Base-by-base conservation (phyloP, 2,113 vertebrate species). In the Toxotes jaculatrix region DNA sequence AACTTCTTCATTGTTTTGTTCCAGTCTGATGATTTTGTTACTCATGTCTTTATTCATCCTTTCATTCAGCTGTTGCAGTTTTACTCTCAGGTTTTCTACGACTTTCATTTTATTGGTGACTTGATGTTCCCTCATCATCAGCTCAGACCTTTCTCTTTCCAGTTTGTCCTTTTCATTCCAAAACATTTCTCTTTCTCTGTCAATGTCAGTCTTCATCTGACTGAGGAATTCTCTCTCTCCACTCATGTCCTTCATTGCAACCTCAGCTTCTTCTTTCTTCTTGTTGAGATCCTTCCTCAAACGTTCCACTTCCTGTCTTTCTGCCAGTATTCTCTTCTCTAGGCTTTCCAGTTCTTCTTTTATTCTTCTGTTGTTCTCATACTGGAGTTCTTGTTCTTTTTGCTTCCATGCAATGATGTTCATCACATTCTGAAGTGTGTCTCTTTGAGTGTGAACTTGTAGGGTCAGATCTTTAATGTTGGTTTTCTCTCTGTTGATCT, bases 221-320 rank as follows among this genome's bases (percentile, higher is more conserved):
- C 36, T 65, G 21, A 90, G 32, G 10, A 76, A 32, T 56, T 38
- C 38, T 76, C 49, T 82, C 2, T 89, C 82, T 47, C 8, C 47
- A 21, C 4, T 36, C 14, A 87, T 51, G n/a, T 4, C 71, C 0
- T 68, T 67, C 45, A 64, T 72, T 2, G 59, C 12, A 11, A 31
- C 43, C 40, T 82, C 53, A 2, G 65, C 3, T 11, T 86, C 79
- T 60, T 88, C 31, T 51, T 60, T 76, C 23, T 60, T 43, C 8
- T 56, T 21, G 11, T 64, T 76, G 11, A 87, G 12, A 32, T 72
- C 3, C 1, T 45, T 74, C 49, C 21, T 87, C 5, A 74, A 17
- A 12, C 11, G 0, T 7, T 89, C 47, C 10, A 89, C 3, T 3
- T 80, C 79, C 53, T 82, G 2, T 45, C 42, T 83, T 65, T 87